A percentile compares a stretch with the other conserved stretches of the same genome.
Conservation (phyloP, 2,888 invertebrate genomes). For the Xestoiulus laeticollis region DNA sequence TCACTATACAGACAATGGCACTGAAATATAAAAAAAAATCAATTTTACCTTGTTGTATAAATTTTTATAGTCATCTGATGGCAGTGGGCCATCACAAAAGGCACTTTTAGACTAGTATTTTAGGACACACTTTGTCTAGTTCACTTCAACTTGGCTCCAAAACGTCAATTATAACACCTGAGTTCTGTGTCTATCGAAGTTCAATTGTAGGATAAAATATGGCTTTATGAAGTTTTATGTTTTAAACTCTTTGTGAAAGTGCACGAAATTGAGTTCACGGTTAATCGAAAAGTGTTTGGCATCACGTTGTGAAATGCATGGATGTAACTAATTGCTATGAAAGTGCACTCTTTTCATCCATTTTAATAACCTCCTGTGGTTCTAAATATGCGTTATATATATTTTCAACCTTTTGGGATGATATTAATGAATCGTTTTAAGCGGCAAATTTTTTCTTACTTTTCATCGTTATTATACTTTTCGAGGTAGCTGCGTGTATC, state of each 20-base stretch:
- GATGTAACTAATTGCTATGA: slow-evolving; percentile 20
- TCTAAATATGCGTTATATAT: not conserved
- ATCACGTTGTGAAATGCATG: not conserved
- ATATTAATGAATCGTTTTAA: not conserved
- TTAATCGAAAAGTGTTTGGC: not conserved
- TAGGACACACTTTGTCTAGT: too few species aligned
- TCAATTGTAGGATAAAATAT: too few species aligned
- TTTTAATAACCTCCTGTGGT: not conserved
- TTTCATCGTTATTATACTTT: not conserved
- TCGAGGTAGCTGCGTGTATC: not conserved
- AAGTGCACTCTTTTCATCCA: not conserved
- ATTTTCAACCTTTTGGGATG: not conserved
- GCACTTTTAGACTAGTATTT: too few species aligned
- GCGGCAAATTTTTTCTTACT: not conserved
- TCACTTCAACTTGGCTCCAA: too few species aligned
- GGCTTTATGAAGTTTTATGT: too few species aligned
- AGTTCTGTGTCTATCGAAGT: too few species aligned
- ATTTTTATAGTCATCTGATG: too few species aligned
- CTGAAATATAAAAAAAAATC: too few species aligned
- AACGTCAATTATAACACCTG: too few species aligned
- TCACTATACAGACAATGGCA: too few species aligned
- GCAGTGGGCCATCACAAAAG: too few species aligned
- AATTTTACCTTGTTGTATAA: too few species aligned
- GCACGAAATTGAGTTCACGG: not conserved
- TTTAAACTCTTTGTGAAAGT: not conserved